Evolutionary conservation across 2,888 invertebrate genomes (phyloP).

Genomic region (Notodonta ziczac): DNA sequence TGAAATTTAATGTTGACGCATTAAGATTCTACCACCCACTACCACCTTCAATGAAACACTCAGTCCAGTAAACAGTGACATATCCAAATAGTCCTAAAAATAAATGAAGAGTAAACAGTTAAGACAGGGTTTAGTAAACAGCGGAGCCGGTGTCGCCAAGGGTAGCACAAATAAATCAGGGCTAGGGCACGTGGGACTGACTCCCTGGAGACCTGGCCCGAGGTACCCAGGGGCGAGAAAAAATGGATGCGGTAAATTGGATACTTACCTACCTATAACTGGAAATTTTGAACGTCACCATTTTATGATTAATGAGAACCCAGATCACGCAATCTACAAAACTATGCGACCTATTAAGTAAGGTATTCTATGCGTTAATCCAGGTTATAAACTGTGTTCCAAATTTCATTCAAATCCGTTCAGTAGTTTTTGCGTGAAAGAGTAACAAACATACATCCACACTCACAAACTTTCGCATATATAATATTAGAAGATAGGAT

Average conservation of each 20-base stretch:
- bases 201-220: slow-evolving; percentile 53
- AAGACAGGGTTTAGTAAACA: slow-evolving; percentile 6
- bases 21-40: not conserved
- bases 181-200: slow-evolving; percentile 52
- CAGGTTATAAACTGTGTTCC: too few species aligned
- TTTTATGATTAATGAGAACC: too few species aligned
- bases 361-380: too few species aligned
- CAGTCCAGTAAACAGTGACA: slow-evolving; percentile 4
- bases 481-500: too few species aligned
- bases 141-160: slow-evolving; percentile 11
- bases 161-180: slow-evolving; percentile 68
- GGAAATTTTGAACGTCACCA: too few species aligned
- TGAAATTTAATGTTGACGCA: too few species aligned
- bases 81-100: slow-evolving; percentile 1
- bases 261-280: too few species aligned
- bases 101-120: slow-evolving; percentile 7
- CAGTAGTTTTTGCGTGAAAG: too few species aligned
- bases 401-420: too few species aligned
- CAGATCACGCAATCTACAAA: too few species aligned
- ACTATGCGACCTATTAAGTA: slow-evolving; percentile 9
- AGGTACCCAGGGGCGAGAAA: slow-evolving; percentile 7
- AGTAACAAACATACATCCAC: too few species aligned
- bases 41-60: slow-evolving; percentile 3
- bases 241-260: slow-evolving; percentile 27
- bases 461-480: too few species aligned